Evolutionary conservation across 23 tunicate species (phyloP), one percentile per base, ranked within the genome.

Genomic region (Ciona savignyi): DNA sequence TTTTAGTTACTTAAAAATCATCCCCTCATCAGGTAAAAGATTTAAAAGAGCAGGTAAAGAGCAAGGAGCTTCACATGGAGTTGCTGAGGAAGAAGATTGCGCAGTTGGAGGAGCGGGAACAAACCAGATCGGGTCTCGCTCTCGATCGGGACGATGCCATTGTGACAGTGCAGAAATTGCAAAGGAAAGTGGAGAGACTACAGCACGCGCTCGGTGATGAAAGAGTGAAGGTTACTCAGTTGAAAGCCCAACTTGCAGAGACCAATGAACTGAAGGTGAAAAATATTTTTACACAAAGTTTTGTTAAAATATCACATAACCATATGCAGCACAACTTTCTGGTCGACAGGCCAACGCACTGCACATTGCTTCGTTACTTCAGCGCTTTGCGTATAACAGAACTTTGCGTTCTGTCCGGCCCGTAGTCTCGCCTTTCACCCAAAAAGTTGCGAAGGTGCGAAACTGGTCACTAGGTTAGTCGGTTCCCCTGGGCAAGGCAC

Each of bases 41-140:
- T 1, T 27, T 93, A 34, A 93, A 86, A 70, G 98, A 93, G 42
- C 89, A 93, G 69, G 30, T 93, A 74, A 87, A 86, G 70, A 86
- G 85, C 88, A 93, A 93, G 67, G 95, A 93, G 63, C 76, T 93
- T 9, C 98, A 93, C 70, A 78, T 86, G 84, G 98, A 93, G 30
- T 60, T 93, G 73, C 71, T 86, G 31, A 78, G 85, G 27, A 93
- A 93, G 85, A 93, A 93, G 76, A 89, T 83, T 21, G 85, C 88
- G 0, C 89, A 86, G 66, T 33, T 80, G 35, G 93, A 86, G 49
- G 93, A 85, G 32, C 81, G 71, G 71, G 88, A 86, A 22, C 77
- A 82, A 34, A 78, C 82, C n/a, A 56, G 98, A 76, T 80, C 95
- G 2, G 93, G 88, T 3, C 80, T 93, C 4, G 98, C 98, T 19